These are phyloP conservation scores for Cisticola juncidis DNA, from an alignment of 2,113 vertebrate species.

Conservation along the genomic window DNA sequence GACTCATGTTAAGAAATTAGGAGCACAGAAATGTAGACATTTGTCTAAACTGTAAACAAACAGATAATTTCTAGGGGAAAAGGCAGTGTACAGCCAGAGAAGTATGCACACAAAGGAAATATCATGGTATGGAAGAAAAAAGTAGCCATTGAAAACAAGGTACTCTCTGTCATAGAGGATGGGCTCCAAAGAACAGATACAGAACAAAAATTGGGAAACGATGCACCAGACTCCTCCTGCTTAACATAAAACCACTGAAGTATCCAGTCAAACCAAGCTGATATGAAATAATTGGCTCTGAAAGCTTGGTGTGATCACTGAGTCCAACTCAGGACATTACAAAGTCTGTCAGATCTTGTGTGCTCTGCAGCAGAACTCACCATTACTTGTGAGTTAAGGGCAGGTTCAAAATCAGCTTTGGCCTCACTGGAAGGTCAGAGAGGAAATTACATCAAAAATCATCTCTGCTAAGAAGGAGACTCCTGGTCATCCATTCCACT, in stretches of 20 bases:
- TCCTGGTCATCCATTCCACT: background rate
- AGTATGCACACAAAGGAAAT: background rate
- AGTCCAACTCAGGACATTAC: background rate
- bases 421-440: background rate
- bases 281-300: background rate
- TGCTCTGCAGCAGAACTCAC: background rate
- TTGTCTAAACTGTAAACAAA: constrained; percentile 39
- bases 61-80: background rate
- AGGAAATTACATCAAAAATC: background rate
- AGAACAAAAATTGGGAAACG: background rate
- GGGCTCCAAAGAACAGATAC: background rate
- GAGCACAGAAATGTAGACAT: constrained; percentile 15
- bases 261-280: background rate
- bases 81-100: background rate
- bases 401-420: background rate
- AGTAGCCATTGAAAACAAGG: background rate
- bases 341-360: background rate
- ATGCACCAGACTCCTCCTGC: background rate
- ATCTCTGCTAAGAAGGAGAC: background rate
- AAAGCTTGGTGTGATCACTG: accelerated
- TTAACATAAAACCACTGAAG: background rate
- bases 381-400: background rate
- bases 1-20: background rate
- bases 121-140: background rate
- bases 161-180: background rate